Evolutionary conservation across 37 sponge, comb jelly and placozoan species (phyloP).

Genomic region (Geodia barretti): DNA sequence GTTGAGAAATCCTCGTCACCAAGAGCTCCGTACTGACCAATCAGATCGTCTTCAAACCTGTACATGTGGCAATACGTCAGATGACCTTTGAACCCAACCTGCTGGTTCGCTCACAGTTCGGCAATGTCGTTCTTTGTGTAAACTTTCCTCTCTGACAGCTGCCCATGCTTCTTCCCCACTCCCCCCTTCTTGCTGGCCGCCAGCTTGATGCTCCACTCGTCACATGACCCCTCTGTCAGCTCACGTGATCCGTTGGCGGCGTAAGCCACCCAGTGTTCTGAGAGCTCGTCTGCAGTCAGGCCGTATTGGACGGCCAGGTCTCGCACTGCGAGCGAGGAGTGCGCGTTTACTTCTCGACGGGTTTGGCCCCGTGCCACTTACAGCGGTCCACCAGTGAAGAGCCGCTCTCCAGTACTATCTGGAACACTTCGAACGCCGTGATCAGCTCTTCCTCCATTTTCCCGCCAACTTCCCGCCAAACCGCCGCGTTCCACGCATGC

Average conservation of each 20-base stretch:
- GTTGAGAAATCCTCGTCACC: background rate
- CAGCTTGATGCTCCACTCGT: constrained; percentile 9
- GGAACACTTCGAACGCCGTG: constrained; percentile 11
- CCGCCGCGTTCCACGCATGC: background rate
- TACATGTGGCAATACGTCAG: background rate
- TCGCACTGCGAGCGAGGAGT: constrained; percentile 1
- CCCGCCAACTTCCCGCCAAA: constrained; percentile 32
- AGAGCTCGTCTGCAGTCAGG: constrained; percentile 14
- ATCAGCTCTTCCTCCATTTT: background rate
- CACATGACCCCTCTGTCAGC: constrained; percentile 9
- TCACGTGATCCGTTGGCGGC: constrained; percentile 18
- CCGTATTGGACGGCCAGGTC: constrained; percentile 5
- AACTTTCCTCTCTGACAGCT: background rate
- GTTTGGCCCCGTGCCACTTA: constrained; percentile 10
- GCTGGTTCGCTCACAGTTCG: background rate
- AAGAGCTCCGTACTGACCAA: constrained; percentile 1
- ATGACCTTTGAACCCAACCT: background rate
- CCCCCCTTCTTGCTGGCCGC: background rate
- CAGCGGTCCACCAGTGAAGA: constrained; percentile 8
- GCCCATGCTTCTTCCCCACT: background rate
- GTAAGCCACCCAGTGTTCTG: constrained; percentile 40
- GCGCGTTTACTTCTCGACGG: background rate
- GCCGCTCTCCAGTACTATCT: constrained; percentile 7
- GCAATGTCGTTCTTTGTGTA: background rate
- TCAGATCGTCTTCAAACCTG: constrained; percentile 15